Base-by-base conservation (phyloP, 1,140 invertebrate genomes). In the Dendroctonus valens region DNA sequence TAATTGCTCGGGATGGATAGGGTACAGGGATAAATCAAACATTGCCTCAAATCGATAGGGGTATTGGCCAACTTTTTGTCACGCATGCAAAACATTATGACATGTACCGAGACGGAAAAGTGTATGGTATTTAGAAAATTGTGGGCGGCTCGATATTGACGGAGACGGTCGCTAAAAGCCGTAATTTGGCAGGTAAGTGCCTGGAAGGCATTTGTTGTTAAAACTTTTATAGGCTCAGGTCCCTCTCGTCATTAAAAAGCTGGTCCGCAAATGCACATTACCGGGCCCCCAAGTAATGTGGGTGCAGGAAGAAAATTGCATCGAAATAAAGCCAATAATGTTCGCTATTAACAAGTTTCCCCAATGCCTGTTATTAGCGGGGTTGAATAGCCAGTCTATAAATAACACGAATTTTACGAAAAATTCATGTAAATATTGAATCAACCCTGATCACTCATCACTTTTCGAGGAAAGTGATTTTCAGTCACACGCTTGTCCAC, bases 281-380 rank as follows among this genome's bases (percentile, higher is more conserved):
- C 46, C 2, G 1, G 26, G 26, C 26, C 26, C 26, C 26, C 26
- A 26, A 48, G 46, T 48, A 48, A 48, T 48, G 14, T 48, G 46
- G 46, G 46, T 48, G 46, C 46, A 48, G 51, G 12, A 14, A 14
- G 51, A 26, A 53, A 38, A 26, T 54, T 54, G 52, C 52, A 54
- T 6, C 12, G 37, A 54, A 54, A 54, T 54, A 39, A 54, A 54
- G 52, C 52, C 14, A 54, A 54, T 54, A 54, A 54, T 39, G 52
- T 38, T 5, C 12, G 52, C 37, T 54, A 54, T 54, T 54, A 54
- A 54, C 52, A 39, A 7, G 52, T 54, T 54, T 37, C 9, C 12
- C 7, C 14, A 7, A 39, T 39, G 52, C 40, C 38, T 37, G 52
- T 39, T 54, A 54, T 54, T 54, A 39, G 8, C 15, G 50, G 26